Evolutionary conservation across 2,888 invertebrate species (phyloP), one percentile per base, ranked within the genome.

Genomic region (Cyclophora albipunctata): DNA sequence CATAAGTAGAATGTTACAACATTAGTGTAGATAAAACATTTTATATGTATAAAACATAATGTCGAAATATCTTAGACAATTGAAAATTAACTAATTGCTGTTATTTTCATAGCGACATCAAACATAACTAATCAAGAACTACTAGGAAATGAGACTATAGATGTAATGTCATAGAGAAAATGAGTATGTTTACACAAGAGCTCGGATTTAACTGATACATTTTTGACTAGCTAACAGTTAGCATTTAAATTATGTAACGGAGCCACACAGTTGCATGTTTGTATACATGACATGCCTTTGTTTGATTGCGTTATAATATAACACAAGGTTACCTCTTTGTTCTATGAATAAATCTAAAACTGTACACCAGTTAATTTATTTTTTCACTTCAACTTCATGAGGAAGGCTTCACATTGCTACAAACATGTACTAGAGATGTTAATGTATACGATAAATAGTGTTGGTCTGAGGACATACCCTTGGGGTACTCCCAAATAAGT

Each of bases 261-360:
- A 48, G 47, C 4, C 37, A 37, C 45, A 49, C 45, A 49, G 67
- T 62, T 63, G 64, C 65, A 68, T 71, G 69, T 67, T 69, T 63
- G 66, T 70, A 55, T 67, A 71, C 66, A 66, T 47, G 41, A 46
- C 68, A 67, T 59, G 62, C 63, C 65, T 67, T 65, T 68, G 71
- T 72, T 67, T 61, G 40, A 52, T 58, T 56, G 52, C 56, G 51
- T 47, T 57, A 51, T 56, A 60, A 53, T 58, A 58, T 50, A 46
- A 53, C 57, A 54, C 75, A 71, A 74, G 75, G 75, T 62, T 64
- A 54, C 50, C 62, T 63, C 69, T 71, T 73, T 71, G 73, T 74
- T 60, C 55, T 57, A 50, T 54, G 52, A 52, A 57, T 57, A 56
- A 48, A 61, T 65, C 62, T 67, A 58, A 62, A 60, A 61, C 66